Conservation (phyloP, 2,113 vertebrate species). For the Pedetes capensis region DNA sequence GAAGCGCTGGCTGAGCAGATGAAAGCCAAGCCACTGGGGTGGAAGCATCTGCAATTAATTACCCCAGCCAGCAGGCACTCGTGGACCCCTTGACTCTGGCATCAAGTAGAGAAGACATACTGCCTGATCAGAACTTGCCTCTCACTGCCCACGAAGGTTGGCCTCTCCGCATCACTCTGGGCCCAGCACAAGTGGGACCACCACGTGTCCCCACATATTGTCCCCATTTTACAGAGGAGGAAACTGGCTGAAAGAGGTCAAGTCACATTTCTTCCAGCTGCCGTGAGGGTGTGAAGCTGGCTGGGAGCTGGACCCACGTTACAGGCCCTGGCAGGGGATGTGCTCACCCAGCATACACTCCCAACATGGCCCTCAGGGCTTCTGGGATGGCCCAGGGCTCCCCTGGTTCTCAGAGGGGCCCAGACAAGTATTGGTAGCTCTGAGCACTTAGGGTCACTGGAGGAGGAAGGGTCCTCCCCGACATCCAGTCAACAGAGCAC, state of each 20-base stretch:
- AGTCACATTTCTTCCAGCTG: not conserved
- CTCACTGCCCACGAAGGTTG: not conserved
- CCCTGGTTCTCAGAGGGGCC: not conserved
- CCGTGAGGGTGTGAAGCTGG: not conserved
- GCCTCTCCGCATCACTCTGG: not conserved
- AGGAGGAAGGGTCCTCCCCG: not conserved
- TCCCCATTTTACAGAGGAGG: not conserved
- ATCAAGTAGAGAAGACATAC: not conserved
- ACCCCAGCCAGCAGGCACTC: constrained; percentile 58
- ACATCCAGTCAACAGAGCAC: not conserved
- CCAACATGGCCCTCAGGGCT: not conserved
- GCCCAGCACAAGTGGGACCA: not conserved
- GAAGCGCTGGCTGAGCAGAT: not conserved
- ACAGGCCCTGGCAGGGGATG: not conserved
- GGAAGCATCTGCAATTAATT: constrained; percentile 76
- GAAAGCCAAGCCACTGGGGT: constrained; percentile 55
- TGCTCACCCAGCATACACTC: not conserved
- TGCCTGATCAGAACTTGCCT: not conserved
- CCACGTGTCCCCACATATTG: not conserved
- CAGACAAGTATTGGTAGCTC: not conserved
- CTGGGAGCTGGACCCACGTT: not conserved
- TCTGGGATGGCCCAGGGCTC: not conserved
- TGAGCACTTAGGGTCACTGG: not conserved
- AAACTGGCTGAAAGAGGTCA: not conserved
- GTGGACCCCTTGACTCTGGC: constrained; percentile 53